These are phyloP conservation scores for Agrochola litura DNA, from an alignment of 2,888 invertebrate genomes.

Conservation along the genomic window DNA sequence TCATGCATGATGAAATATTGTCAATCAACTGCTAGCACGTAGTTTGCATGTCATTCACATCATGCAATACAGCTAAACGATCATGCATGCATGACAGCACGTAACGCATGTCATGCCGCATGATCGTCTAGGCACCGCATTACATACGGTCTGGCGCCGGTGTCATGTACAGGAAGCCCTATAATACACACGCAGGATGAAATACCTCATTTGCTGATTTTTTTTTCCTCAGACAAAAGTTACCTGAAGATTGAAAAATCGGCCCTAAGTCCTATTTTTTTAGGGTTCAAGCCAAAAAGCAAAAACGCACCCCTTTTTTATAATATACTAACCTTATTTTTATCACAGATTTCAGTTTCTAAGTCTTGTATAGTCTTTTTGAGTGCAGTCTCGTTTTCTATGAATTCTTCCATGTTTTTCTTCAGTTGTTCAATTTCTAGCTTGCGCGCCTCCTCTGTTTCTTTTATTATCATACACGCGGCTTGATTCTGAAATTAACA, in stretches of 20 bases:
- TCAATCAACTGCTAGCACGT: too few species aligned
- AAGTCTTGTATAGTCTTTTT: constrained; percentile 86
- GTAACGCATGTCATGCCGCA: too few species aligned
- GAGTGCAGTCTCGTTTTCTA: constrained; percentile 85
- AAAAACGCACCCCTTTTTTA: not conserved
- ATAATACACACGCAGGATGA: too few species aligned
- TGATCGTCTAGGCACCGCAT: too few species aligned
- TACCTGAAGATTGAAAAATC: not conserved
- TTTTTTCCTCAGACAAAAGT: not conserved
- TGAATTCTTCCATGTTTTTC: constrained; percentile 82
- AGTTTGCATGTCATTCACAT: too few species aligned
- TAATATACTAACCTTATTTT: constrained; percentile 88
- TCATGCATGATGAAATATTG: too few species aligned
- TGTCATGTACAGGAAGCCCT: too few species aligned
- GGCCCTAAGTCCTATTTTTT: not conserved
- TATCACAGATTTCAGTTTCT: constrained; percentile 91
- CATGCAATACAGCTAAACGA: too few species aligned
- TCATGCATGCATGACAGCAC: too few species aligned
- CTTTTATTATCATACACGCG: constrained; percentile 87
- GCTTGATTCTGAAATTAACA: constrained; percentile 83
- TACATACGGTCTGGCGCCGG: too few species aligned
- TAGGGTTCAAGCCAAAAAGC: not conserved
- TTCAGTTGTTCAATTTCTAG: constrained; percentile 82
- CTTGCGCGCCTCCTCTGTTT: constrained; percentile 80
- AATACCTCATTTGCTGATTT: too few species aligned